A percentile compares a stretch with the other conserved stretches of the same genome.
phyloP scores from a whole-genome alignment of 1,140 invertebrate genomes.

The Ips typographus region DNA sequence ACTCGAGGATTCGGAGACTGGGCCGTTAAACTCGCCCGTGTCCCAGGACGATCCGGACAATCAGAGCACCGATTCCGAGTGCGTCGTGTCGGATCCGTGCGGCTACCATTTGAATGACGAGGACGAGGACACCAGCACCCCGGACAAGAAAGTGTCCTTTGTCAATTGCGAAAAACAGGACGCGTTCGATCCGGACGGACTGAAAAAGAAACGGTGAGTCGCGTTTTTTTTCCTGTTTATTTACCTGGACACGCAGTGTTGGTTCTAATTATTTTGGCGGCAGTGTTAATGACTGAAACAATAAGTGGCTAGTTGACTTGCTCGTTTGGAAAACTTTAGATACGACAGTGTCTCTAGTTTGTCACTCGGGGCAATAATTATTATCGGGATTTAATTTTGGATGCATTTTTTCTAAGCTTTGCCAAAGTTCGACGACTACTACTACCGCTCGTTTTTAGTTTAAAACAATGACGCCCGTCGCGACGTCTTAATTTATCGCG shows the following conservation, averaged over 20 bases:
- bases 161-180: slow-evolving; percentile 42
- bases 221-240: neutral
- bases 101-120: slow-evolving; percentile 35
- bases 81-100: slow-evolving; percentile 49
- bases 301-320: no score
- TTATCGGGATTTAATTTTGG: neutral
- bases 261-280: neutral
- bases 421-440: neutral
- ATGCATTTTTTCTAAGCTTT: neutral
- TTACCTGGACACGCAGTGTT: neutral
- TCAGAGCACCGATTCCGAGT: slow-evolving; percentile 49
- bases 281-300: no score
- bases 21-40: slow-evolving; percentile 41
- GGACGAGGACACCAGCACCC: slow-evolving; percentile 31
- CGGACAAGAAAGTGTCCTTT: slow-evolving; percentile 52
- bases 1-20: slow-evolving; percentile 44
- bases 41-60: slow-evolving; percentile 34
- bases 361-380: neutral
- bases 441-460: no score
- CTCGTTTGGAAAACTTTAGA: no score
- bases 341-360: no score
- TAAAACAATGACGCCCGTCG: neutral
- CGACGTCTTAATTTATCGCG: no score
- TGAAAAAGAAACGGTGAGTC: slow-evolving; percentile 45
- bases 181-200: slow-evolving; percentile 39